Percentiles rank a stretch among this genome's conserved stretches.
phyloP scores from a whole-genome alignment of 2,888 invertebrate genomes.

The Acronicta leporina region DNA sequence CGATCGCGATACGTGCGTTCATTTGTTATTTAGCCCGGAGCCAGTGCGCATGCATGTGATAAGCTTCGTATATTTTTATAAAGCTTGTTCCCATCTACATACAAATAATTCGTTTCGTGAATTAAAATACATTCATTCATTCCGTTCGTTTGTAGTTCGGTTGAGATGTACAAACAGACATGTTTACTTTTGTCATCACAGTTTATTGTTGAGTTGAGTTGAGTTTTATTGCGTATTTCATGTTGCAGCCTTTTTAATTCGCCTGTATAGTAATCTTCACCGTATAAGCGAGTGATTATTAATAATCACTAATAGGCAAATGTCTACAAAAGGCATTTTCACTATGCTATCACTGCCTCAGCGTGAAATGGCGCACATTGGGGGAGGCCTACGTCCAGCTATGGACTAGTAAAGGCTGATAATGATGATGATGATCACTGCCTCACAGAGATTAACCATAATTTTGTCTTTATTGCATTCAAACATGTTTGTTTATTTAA shows the following conservation, averaged over 20 bases:
- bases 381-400: too few relatives aligned
- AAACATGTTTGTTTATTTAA: too few relatives aligned
- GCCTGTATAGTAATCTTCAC: too few relatives aligned
- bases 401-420: too few relatives aligned
- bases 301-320: too few relatives aligned
- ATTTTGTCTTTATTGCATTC: too few relatives aligned
- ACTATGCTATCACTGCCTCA: too few relatives aligned
- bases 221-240: not conserved
- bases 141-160: slow-evolving; percentile 22
- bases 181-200: slow-evolving; percentile 46
- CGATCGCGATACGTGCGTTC: not conserved
- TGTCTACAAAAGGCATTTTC: too few relatives aligned
- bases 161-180: slow-evolving; percentile 29
- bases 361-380: too few relatives aligned
- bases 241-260: slow-evolving; percentile 12
- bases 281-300: too few relatives aligned
- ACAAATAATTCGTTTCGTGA: slow-evolving; percentile 19
- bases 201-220: slow-evolving; percentile 24
- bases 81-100: slow-evolving; percentile 19
- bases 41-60: slow-evolving; percentile 7
- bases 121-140: slow-evolving; percentile 39
- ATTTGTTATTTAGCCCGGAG: not conserved
- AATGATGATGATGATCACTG: too few relatives aligned
- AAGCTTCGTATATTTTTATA: slow-evolving; percentile 8
- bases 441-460: too few relatives aligned